phyloP scores from a whole-genome alignment of 2,797 vertebrate species.

The Hoplostethus mediterraneus region DNA sequence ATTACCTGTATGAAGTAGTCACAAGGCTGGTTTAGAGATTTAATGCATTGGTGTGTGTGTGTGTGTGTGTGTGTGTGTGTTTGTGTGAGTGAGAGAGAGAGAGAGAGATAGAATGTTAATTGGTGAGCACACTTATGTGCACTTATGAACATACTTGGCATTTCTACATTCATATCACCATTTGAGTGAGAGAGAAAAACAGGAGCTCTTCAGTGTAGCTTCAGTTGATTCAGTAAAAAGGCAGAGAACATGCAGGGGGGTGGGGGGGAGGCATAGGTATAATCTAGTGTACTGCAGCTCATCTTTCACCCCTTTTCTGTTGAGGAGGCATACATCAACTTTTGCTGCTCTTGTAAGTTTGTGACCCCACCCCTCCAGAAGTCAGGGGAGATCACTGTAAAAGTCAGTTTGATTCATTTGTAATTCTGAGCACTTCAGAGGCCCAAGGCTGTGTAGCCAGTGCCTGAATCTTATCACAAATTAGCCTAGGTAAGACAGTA shows the following conservation, averaged over 20 bases:
- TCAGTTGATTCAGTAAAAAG: slow-evolving; percentile 50
- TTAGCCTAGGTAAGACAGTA: slow-evolving; percentile 56
- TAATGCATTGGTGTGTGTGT: neutral
- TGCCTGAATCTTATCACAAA: slow-evolving; percentile 63
- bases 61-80: slow-evolving; percentile 19
- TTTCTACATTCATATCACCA: slow-evolving; percentile 57
- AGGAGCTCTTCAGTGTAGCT: slow-evolving; percentile 29
- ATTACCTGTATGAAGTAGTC: neutral
- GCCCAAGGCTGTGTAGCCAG: slow-evolving; percentile 49
- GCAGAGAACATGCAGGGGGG: slow-evolving; percentile 44
- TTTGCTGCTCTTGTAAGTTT: slow-evolving; percentile 48
- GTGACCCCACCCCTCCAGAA: slow-evolving; percentile 32
- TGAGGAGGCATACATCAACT: slow-evolving; percentile 44
- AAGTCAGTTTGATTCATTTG: slow-evolving; percentile 69
- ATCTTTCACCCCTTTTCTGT: slow-evolving; percentile 53
- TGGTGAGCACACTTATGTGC: slow-evolving; percentile 25
- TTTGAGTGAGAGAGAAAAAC: slow-evolving; percentile 19
- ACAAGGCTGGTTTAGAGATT: slow-evolving; percentile 12
- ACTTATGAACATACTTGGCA: slow-evolving; percentile 19
- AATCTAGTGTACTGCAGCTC: slow-evolving; percentile 54
- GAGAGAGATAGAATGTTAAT: too few relatives aligned
- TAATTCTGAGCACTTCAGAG: slow-evolving; percentile 68
- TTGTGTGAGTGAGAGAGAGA: slow-evolving; percentile 1
- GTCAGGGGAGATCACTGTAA: slow-evolving; percentile 62
- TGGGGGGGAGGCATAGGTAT: slow-evolving; percentile 23